phyloP scores from a whole-genome alignment of 2,888 invertebrate species.

The Mystacides longicornis region DNA sequence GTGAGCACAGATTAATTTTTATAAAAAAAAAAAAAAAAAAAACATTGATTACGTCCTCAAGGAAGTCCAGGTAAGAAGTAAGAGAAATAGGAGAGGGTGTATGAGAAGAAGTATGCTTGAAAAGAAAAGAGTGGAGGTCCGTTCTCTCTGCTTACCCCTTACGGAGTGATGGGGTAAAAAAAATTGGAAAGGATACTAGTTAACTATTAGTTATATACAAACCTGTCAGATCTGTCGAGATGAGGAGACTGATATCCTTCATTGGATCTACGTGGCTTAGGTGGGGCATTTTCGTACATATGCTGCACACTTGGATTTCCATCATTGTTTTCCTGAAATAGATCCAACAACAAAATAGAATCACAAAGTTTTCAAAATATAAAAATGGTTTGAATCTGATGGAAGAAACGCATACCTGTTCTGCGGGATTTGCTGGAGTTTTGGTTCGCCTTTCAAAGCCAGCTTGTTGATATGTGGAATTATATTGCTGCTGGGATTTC shows the following conservation, averaged over 20 bases:
- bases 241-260: slow-evolving; percentile 71
- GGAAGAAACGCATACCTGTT: background rate
- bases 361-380: background rate
- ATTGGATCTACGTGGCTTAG: slow-evolving; percentile 74
- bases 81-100: too few relatives aligned
- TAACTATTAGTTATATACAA: too few relatives aligned
- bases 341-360: background rate
- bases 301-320: slow-evolving; percentile 47
- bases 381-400: background rate
- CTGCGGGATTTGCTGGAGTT: background rate
- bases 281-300: slow-evolving; percentile 83
- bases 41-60: too few relatives aligned
- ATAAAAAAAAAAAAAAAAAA: too few relatives aligned
- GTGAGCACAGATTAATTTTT: too few relatives aligned
- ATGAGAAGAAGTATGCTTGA: too few relatives aligned
- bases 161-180: too few relatives aligned
- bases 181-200: too few relatives aligned
- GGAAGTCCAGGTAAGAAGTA: too few relatives aligned
- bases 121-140: too few relatives aligned
- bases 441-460: background rate
- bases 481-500: background rate
- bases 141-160: too few relatives aligned
- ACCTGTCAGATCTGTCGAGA: slow-evolving; percentile 47
- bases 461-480: background rate
- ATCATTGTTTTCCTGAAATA: slow-evolving; percentile 19